phyloP scores from a whole-genome alignment of 2,113 vertebrate genomes.

The Ammodytes dubius region DNA sequence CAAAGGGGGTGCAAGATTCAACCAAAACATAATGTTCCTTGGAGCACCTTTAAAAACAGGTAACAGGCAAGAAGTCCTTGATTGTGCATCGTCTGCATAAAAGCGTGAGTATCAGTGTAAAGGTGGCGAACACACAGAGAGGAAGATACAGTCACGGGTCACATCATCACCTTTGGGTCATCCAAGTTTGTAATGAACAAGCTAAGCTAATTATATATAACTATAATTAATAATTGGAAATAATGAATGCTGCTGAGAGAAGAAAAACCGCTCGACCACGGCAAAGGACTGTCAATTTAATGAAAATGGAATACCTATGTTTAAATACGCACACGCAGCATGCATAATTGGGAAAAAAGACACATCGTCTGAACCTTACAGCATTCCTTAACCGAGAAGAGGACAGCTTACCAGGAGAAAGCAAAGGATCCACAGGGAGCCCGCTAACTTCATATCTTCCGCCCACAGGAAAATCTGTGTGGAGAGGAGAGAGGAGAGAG shows the following conservation, averaged over 20 bases:
- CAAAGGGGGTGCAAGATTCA: too few species aligned
- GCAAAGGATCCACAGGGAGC: conserved; percentile 72
- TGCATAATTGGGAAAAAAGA: conserved; percentile 8
- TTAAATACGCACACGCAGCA: conserved; percentile 1
- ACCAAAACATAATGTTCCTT: too few species aligned
- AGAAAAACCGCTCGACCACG: conserved; percentile 42
- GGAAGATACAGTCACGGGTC: conserved; percentile 35
- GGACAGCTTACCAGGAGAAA: conserved; percentile 77
- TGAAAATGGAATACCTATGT: conserved; percentile 5
- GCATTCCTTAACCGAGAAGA: conserved; percentile 7
- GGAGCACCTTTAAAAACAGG: background rate
- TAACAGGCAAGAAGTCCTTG: background rate
- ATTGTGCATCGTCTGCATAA: background rate
- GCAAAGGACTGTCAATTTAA: conserved; percentile 34
- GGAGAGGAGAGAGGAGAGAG: conserved; percentile 35
- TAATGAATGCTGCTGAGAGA: conserved; percentile 45
- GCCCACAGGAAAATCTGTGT: conserved; percentile 59
- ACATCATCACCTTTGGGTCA: conserved; percentile 33
- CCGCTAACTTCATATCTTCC: conserved; percentile 78
- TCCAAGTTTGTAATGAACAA: conserved; percentile 60
- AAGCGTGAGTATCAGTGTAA: background rate
- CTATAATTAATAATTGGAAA: conserved; percentile 39
- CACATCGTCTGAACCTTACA: conserved; percentile 1
- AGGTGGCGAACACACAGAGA: background rate
- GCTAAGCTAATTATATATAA: conserved; percentile 59